Evolutionary conservation across 2,888 invertebrate genomes (phyloP), one percentile per base, ranked within the genome.

Genomic region (Meta bourneti): DNA sequence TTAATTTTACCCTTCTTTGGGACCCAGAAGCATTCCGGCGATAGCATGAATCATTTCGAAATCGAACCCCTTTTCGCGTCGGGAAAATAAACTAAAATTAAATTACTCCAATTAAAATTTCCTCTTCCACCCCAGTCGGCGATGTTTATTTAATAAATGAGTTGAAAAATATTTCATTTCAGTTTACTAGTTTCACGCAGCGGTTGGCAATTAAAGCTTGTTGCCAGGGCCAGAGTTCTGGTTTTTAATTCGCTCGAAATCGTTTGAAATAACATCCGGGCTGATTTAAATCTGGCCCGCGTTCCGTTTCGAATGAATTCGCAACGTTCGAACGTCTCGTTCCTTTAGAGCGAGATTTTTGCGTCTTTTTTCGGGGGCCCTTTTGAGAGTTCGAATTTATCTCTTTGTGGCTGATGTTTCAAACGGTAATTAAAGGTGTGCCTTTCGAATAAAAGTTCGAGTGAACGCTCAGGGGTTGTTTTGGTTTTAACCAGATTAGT

Each of bases 71-170:
- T 61, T 79, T 13, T 54, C 7, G 34, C 70, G 48, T 34, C 49
- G 49, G 61, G 34, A 61, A 81, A 83, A 87, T 87, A 91, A 91
- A 91, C 91, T 91, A 82, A 91, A 91, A 91, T 91, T 91, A 91
- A 91, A 91, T 91, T 91, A 91, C 91, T 78, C 78, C 91, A 91
- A 91, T 91, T 91, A 91, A 91, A 91, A 91, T 91, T 91, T 91
- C 61, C 87, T 77, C 77, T 54, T 81, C 72, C 71, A 70, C 61
- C 71, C 34, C 8, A 13, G 77, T 48, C 71, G n/a, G 82, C 70
- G 74, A 83, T 89, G 91, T 91, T 91, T 91, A 87, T 91, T 91
- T 91, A 91, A 91, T 91, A 91, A 91, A 91, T 91, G 91, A 79
- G 72, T 71, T 51, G 78, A 49, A 84, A 84, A 89, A 48, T 71